Evolutionary conservation across 2,888 invertebrate genomes (phyloP), one percentile per base, ranked within the genome.

Genomic region (Antitype chi): DNA sequence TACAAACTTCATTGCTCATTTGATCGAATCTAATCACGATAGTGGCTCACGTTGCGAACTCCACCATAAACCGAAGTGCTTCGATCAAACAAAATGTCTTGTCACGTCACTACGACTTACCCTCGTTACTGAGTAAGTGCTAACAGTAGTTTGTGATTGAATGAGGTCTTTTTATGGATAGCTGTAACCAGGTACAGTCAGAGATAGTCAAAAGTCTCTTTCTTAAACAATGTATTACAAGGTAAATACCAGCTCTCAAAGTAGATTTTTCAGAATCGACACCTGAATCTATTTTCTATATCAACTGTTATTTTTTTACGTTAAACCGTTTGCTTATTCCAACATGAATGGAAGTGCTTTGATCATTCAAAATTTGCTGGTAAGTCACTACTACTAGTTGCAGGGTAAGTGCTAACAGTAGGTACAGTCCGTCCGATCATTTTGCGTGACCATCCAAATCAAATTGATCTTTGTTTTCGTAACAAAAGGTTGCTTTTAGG

Each of bases 41-140:
- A 74, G 25, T 81, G 75, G 25, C 57, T 25, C 25, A 32, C 25
- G 74, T 57, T 38, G 15, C 78, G 47, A 47, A 47, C 53, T 78
- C n/a, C 1, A 57, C 32, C 25, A 59, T 74, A 73, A 80, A 66
- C 32, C 7, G 32, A 53, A 80, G 52, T 73, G 47, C 32, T 78
- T 78, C 74, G 74, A 74, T 73, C 74, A 73, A 80, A 59, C 81
- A n/a, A 20, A 78, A 74, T 59, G 52, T 32, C 47, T 47, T 38
- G 57, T 74, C 64, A 59, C 81, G 47, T 80, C 59, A 73, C 57
- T 71, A 62, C 15, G 15, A 20, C 59, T 15, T 20, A 13, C 7
- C 38, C n/a, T 63, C 55, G 38, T 70, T 55, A 43, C 49, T 20
- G 28, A 66, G 77, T 76, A 76, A 60, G 43, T 60, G 67, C 67